Base-by-base conservation (phyloP, 2,888 invertebrate species). In the Andrena camellia region DNA sequence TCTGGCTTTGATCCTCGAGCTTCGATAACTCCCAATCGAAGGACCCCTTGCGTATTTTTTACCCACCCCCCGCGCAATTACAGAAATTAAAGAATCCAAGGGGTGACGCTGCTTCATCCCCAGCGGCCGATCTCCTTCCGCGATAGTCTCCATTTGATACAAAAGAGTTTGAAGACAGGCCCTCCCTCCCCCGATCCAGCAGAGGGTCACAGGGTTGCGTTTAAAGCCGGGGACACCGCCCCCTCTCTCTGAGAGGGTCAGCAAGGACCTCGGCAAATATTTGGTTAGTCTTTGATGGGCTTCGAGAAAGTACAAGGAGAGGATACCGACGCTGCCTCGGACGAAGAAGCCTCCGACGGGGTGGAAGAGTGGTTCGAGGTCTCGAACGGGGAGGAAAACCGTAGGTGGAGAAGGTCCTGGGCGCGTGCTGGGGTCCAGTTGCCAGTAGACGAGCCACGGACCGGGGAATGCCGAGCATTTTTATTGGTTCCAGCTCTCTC, bases 231-330 rank as follows among this genome's bases (percentile, higher is more conserved):
- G 76, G 78, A 73, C 71, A 68, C 23, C 48, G 23, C 50, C 79
- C 74, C 62, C 75, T 63, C 35, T 63, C 35, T 35, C 63, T 29
- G 52, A 60, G 74, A 85, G 86, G 84, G 80, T 82, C 72, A 74
- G 76, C 74, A 87, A 91, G 91, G 90, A 92, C 90, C 90, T 93
- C 87, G 90, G 86, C 92, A 93, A 93, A 93, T 93, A 93, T 93
- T 93, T 94, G 92, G 91, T 92, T 93, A 93, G 92, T 91, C 92
- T 91, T 90, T 92, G 92, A 92, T 92, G 91, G 92, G 91, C 89
- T 90, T 83, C 81, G 82, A 82, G 86, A 86, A 88, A 86, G 87
- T 85, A 86, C 86, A 90, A 83, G 86, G 83, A 81, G 74, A 78
- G 74, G 80, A 83, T 76, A 84, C 79, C 73, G 68, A 73, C 31